phyloP scores from a whole-genome alignment of 2,797 vertebrate genomes.

The Sebastes minor region DNA sequence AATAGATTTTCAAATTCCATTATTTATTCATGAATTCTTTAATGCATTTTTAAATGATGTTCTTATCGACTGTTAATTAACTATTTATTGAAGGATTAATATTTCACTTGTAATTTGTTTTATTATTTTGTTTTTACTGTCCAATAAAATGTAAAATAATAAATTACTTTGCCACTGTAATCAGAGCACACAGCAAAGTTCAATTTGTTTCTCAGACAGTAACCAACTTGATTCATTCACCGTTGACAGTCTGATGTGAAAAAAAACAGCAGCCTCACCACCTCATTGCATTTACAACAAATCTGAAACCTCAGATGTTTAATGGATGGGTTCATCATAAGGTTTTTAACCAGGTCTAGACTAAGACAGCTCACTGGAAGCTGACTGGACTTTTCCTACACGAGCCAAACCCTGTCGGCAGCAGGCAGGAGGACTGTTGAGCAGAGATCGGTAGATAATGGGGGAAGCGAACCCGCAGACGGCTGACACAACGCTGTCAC shows the following conservation, averaged over 20 bases:
- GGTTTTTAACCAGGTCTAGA: neutral
- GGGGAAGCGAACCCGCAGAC: conserved; percentile 18
- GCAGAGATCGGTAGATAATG: conserved; percentile 35
- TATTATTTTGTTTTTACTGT: too few relatives aligned
- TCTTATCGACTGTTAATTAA: too few relatives aligned
- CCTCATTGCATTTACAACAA: neutral
- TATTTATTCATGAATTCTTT: too few relatives aligned
- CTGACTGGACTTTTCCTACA: conserved; percentile 15
- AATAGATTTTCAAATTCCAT: too few relatives aligned
- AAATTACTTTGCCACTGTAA: neutral
- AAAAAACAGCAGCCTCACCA: neutral
- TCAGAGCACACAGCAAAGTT: conserved; percentile 10
- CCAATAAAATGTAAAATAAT: too few relatives aligned
- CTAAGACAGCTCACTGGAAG: neutral
- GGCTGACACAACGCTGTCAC: conserved; percentile 12
- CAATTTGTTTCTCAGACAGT: conserved; percentile 15
- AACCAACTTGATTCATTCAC: conserved; percentile 19
- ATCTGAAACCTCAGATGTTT: conserved; percentile 8
- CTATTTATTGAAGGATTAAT: too few relatives aligned
- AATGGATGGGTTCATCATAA: neutral
- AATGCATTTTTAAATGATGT: too few relatives aligned
- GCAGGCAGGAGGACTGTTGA: neutral
- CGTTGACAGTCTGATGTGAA: conserved; percentile 11
- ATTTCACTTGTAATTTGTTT: too few relatives aligned
- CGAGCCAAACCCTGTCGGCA: neutral